Conservation (phyloP, 2,113 vertebrate species). For the Takifugu flavidus region DNA sequence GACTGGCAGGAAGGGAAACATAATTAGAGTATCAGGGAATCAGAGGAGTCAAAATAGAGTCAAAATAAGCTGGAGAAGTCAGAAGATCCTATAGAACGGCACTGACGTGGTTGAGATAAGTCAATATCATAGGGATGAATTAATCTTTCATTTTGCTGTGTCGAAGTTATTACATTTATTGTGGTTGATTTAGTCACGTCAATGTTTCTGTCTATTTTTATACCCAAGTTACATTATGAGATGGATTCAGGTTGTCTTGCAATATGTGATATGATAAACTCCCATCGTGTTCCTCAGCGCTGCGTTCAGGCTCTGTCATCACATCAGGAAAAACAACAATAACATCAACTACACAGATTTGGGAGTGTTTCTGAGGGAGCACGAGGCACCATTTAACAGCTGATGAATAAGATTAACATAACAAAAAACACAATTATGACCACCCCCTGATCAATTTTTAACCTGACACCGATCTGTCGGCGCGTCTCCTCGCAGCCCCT, state of each 20-base stretch:
- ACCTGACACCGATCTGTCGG: constrained; percentile 22
- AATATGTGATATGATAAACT: constrained; percentile 18
- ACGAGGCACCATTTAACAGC: not conserved
- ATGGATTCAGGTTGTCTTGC: constrained; percentile 34
- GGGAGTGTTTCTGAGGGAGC: constrained; percentile 1
- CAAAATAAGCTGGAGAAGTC: not conserved
- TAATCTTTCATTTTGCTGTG: too few relatives aligned
- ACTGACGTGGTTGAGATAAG: too few relatives aligned
- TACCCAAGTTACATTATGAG: not conserved
- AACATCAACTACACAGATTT: constrained; percentile 9
- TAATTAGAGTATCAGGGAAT: not conserved
- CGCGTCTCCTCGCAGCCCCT: constrained; percentile 1
- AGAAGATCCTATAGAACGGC: too few relatives aligned
- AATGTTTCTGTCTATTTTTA: too few relatives aligned
- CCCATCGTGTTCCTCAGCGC: constrained; percentile 9
- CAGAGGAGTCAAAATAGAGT: not conserved
- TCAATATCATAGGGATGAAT: too few relatives aligned
- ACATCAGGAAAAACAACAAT: constrained; percentile 52
- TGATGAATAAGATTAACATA: constrained; percentile 4
- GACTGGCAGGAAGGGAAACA: not conserved
- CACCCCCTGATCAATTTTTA: constrained; percentile 6
- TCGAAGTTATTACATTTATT: too few relatives aligned
- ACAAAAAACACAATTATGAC: constrained; percentile 5
- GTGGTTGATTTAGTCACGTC: too few relatives aligned
- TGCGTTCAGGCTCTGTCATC: constrained; percentile 53